Evolutionary conservation across 2,113 vertebrate genomes (phyloP).

Genomic region (Alces alces): DNA sequence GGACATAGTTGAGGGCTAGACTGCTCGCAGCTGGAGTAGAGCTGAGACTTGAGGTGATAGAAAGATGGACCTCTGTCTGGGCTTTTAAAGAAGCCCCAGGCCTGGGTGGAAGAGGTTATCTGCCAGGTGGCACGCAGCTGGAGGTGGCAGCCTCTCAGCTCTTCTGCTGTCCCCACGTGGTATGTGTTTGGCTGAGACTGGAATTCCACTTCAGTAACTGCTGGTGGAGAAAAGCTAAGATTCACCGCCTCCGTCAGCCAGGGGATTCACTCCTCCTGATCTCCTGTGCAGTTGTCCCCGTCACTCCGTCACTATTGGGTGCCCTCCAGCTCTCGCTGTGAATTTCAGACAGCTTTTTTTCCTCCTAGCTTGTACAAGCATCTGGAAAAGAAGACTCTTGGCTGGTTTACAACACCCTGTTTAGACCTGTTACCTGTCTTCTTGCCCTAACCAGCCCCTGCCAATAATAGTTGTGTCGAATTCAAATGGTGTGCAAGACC

Average conservation of each 20-base stretch:
- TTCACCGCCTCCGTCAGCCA: background rate
- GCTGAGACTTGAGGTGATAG: background rate
- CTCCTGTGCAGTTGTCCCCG: background rate
- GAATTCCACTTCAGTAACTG: background rate
- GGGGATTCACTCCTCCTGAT: background rate
- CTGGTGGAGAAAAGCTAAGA: background rate
- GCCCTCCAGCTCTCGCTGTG: background rate
- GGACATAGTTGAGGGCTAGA: background rate
- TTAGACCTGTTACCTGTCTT: background rate
- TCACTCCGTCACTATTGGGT: background rate
- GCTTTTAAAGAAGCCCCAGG: background rate
- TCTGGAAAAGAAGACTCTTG: background rate
- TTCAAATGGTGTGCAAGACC: background rate
- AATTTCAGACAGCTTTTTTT: background rate
- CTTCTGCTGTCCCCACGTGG: background rate
- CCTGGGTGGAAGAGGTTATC: background rate
- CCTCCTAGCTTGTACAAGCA: background rate
- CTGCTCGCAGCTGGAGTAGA: background rate
- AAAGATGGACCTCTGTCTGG: background rate
- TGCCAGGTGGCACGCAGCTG: background rate
- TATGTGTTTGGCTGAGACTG: background rate
- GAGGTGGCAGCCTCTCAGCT: background rate
- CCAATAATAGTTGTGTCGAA: background rate
- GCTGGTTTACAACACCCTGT: background rate
- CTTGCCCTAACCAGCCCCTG: background rate